Conservation (phyloP, 1,140 invertebrate species). For the Protaetia brevitarsis region DNA sequence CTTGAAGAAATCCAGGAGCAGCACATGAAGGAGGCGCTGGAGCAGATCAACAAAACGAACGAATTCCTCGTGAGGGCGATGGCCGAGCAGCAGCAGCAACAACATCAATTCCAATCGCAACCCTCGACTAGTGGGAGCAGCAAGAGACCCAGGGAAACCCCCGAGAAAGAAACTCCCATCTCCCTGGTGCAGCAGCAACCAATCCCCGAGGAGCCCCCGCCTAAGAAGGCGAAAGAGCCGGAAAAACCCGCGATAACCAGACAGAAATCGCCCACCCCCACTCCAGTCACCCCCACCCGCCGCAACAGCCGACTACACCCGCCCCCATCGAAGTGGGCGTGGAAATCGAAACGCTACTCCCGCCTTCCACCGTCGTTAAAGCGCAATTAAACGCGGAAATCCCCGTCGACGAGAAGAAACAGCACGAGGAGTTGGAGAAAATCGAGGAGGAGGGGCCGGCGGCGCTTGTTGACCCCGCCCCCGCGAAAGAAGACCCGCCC, state of each 20-base stretch:
- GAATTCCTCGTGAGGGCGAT: constrained; percentile 64
- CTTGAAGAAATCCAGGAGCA: constrained; percentile 53
- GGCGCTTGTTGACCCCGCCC: constrained; percentile 7
- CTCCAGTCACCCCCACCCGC: background rate
- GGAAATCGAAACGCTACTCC: constrained; percentile 47
- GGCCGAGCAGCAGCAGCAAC: constrained; percentile 51
- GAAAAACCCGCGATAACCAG: constrained; percentile 26
- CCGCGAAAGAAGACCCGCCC: constrained; percentile 34
- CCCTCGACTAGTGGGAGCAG: constrained; percentile 5
- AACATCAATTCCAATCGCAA: constrained; percentile 28
- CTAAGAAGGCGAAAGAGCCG: constrained; percentile 39
- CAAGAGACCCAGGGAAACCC: constrained; percentile 45
- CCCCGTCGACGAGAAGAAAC: background rate
- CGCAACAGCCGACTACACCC: background rate
- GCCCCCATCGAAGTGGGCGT: constrained; percentile 35
- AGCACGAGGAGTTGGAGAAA: constrained; percentile 25
- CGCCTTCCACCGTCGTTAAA: constrained; percentile 47
- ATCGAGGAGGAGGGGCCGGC: constrained; percentile 22
- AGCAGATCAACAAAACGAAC: constrained; percentile 65
- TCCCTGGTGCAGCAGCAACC: constrained; percentile 31
- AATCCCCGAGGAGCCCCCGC: constrained; percentile 35
- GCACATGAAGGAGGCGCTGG: constrained; percentile 68
- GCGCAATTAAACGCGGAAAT: constrained; percentile 24
- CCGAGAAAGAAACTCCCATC: constrained; percentile 33
- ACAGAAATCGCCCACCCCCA: constrained; percentile 20